Conservation (phyloP, 2,113 vertebrate genomes). For the Sturnus vulgaris region DNA sequence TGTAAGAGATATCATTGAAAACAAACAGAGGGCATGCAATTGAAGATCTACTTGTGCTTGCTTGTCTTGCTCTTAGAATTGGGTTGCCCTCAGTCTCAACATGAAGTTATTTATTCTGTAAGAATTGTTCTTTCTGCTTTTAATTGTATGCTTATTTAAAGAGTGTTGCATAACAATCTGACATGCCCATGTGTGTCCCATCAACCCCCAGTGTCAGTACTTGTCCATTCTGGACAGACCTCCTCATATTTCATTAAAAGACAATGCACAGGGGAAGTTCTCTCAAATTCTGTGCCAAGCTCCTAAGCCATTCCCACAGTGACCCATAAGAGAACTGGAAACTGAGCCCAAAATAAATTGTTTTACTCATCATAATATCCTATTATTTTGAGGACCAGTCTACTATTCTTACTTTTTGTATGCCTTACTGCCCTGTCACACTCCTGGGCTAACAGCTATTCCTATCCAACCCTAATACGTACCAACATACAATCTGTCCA, state of each 20-base stretch:
- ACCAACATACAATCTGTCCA: not conserved
- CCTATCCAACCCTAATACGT: not conserved
- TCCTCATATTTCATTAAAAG: not conserved
- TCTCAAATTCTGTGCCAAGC: not conserved
- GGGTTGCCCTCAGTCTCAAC: not conserved
- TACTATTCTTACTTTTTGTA: not conserved
- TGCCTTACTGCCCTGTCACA: not conserved
- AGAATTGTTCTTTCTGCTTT: not conserved
- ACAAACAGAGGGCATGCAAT: not conserved
- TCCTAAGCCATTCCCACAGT: not conserved
- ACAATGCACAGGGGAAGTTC: not conserved
- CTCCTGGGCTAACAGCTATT: not conserved
- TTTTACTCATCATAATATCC: not conserved
- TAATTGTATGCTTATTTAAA: not conserved
- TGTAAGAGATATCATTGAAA: not conserved
- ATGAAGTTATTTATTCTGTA: not conserved
- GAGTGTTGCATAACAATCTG: not conserved
- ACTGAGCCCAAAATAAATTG: not conserved
- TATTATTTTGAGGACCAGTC: not conserved
- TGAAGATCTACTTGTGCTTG: not conserved
- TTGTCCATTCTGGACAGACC: not conserved
- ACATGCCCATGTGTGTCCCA: not conserved
- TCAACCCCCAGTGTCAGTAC: not conserved
- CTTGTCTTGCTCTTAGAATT: not conserved
- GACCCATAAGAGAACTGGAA: not conserved